These are phyloP conservation scores for Carduelis carduelis DNA, from an alignment of 2,797 vertebrate species.

Conservation along the genomic window DNA sequence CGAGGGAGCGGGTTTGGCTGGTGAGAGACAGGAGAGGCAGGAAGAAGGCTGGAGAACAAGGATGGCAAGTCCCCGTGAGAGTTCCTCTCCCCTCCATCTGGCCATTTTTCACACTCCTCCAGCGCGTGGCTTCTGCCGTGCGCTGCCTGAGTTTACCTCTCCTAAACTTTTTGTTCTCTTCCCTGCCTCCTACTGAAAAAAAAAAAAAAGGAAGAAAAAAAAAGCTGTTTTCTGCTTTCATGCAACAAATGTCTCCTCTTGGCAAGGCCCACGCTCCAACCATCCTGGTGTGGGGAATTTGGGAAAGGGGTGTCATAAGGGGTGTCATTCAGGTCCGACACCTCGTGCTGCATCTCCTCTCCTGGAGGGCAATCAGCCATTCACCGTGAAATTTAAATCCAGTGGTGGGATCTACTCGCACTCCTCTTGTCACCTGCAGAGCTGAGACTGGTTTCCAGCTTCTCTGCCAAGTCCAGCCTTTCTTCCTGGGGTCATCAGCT, in stretches of 20 bases:
- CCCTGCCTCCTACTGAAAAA: not conserved
- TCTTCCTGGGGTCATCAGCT: not conserved
- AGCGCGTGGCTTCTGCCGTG: not conserved
- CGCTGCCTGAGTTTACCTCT: not conserved
- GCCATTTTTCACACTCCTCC: slow-evolving; percentile 29
- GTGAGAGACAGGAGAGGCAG: slow-evolving; percentile 9
- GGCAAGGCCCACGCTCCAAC: not conserved
- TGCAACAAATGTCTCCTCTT: not conserved
- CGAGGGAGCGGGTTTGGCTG: not conserved
- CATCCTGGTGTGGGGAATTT: not conserved
- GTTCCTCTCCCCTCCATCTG: slow-evolving; percentile 46
- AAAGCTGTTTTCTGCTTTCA: not conserved
- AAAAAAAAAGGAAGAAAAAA: not conserved
- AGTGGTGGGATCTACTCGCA: accelerated
- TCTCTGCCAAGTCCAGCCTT: not conserved
- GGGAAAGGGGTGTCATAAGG: not conserved
- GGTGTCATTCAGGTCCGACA: not conserved
- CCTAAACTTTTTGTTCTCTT: slow-evolving; percentile 30
- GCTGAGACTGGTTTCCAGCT: not conserved
- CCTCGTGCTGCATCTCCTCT: not conserved
- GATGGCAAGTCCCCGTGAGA: not conserved
- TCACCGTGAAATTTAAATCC: not conserved
- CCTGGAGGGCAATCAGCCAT: accelerated
- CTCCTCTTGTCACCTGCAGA: not conserved
- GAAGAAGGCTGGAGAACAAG: not conserved